Evolutionary conservation across 2,797 vertebrate species (phyloP).

Genomic region (Prunella strophiata): DNA sequence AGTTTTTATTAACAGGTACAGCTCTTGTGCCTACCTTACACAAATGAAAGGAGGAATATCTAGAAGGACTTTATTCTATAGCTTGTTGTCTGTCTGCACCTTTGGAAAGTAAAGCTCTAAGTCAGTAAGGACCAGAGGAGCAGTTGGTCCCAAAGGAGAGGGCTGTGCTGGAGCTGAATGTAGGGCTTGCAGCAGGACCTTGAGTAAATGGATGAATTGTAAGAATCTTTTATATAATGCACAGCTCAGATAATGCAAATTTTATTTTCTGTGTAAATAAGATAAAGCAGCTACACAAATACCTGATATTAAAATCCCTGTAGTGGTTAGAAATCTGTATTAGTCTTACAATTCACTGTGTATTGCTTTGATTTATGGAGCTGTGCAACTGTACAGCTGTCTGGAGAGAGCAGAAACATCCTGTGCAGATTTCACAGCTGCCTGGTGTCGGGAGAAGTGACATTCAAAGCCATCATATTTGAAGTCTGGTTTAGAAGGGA

Average conservation of each 20-base stretch:
- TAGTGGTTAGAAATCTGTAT: conserved; percentile 15
- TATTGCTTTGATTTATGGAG: conserved; percentile 15
- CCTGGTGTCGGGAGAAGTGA: neutral
- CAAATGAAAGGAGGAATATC: neutral
- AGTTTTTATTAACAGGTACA: neutral
- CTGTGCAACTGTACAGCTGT: neutral
- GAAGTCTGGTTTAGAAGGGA: conserved; percentile 1
- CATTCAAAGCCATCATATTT: conserved; percentile 7
- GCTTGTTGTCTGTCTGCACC: neutral
- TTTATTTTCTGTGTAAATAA: conserved; percentile 11
- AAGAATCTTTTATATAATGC: neutral
- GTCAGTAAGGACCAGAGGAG: neutral
- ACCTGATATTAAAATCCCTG: conserved; percentile 17
- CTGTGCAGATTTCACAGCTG: neutral
- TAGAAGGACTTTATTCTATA: neutral
- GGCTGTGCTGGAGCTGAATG: neutral
- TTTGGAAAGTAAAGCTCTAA: neutral
- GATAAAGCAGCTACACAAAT: neutral
- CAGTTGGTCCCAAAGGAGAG: neutral
- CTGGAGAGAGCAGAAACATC: conserved; percentile 11
- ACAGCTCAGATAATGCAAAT: neutral
- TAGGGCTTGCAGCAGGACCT: neutral
- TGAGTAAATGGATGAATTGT: neutral
- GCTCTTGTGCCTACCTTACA: neutral
- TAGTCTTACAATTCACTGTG: conserved; percentile 8